Conservation (phyloP, 2,888 invertebrate genomes). For the Aspidapion aeneum region DNA sequence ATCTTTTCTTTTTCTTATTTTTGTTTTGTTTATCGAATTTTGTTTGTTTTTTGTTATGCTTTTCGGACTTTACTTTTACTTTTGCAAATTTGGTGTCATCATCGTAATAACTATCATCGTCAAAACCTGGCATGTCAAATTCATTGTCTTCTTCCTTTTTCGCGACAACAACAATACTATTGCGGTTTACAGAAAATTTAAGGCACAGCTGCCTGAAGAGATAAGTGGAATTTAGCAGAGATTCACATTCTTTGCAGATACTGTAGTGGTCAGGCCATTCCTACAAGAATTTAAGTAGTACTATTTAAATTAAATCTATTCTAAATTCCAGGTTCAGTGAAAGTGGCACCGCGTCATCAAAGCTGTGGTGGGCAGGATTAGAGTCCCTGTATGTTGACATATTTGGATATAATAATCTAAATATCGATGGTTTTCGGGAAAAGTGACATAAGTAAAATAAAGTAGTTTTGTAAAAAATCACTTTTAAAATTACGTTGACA, state of each 20-base stretch:
- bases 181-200: conserved; percentile 15
- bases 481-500: no score
- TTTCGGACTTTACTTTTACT: neutral
- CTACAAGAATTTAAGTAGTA: conserved; percentile 21
- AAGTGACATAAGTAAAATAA: no score
- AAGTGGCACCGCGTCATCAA: no score
- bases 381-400: no score
- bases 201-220: conserved; percentile 29
- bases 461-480: no score
- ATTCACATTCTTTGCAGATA: conserved; percentile 28
- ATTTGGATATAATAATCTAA: no score
- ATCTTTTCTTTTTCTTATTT: conserved; percentile 12
- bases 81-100: neutral
- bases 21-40: neutral
- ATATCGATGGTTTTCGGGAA: no score
- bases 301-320: neutral
- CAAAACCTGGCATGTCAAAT: conserved; percentile 10
- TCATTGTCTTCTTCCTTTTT: conserved; percentile 10
- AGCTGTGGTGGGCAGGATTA: no score
- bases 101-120: conserved; percentile 15
- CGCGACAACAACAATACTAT: neutral
- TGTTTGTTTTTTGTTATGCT: neutral
- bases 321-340: no score
- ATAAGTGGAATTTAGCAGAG: conserved; percentile 23
- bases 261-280: conserved; percentile 26